These are phyloP conservation scores for Philopedon plagiatum DNA, from an alignment of 2,888 invertebrate genomes.

Conservation along the genomic window DNA sequence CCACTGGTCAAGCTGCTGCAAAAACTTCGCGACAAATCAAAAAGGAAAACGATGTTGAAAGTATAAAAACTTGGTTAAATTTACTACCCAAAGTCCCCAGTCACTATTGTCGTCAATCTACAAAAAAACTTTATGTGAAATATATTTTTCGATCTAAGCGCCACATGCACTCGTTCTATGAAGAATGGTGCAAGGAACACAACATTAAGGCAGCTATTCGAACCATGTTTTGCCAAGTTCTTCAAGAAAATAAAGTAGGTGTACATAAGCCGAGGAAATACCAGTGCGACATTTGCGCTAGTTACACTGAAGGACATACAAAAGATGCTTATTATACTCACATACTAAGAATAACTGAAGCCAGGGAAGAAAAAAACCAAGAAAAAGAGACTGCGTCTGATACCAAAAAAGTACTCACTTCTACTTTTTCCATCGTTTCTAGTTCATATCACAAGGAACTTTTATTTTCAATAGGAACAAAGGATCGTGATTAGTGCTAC, in stretches of 20 bases:
- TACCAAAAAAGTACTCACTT: no score
- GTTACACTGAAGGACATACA: no score
- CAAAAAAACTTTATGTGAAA: constrained; percentile 2
- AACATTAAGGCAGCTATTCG: neutral
- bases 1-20: no score
- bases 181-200: constrained; percentile 23
- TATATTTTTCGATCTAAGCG: neutral
- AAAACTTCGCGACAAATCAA: no score
- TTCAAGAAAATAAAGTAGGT: neutral
- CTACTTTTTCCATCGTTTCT: no score
- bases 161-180: constrained; percentile 1
- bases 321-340: no score
- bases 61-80: neutral
- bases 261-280: constrained; percentile 26
- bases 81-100: neutral
- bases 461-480: no score
- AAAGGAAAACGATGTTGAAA: neutral
- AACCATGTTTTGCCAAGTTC: neutral
- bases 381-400: no score
- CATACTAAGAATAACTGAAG: no score
- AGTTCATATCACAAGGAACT: no score
- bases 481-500: no score
- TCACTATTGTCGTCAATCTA: constrained; percentile 20
- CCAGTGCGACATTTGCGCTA: constrained; percentile 30
- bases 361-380: no score